A percentile compares a stretch with the other conserved stretches of the same genome.
These are phyloP conservation scores for Huso huso DNA, from an alignment of 2,797 vertebrate species.

Conservation along the genomic window DNA sequence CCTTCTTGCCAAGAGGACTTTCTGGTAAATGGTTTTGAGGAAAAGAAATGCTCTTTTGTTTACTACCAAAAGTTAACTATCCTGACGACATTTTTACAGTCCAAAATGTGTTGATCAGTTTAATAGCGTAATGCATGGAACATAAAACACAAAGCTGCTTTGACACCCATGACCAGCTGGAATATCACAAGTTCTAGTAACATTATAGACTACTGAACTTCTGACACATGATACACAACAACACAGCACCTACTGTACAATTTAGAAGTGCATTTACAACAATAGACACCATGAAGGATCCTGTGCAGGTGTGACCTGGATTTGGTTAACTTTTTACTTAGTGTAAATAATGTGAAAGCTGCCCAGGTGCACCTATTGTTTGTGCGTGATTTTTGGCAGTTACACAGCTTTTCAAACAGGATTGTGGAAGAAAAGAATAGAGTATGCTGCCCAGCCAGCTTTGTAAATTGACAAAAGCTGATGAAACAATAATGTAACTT, in stretches of 20 bases:
- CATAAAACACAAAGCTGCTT: not conserved
- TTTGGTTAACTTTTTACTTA: slow-evolving; percentile 59
- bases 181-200: slow-evolving; percentile 12
- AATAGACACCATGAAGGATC: slow-evolving; percentile 57
- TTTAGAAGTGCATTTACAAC: slow-evolving; percentile 54
- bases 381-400: slow-evolving; percentile 61
- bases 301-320: slow-evolving; percentile 67
- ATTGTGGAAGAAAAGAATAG: slow-evolving; percentile 12
- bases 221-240: slow-evolving; percentile 32
- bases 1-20: no score
- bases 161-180: slow-evolving; percentile 13
- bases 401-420: slow-evolving; percentile 41
- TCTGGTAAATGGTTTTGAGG: no score
- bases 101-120: not conserved
- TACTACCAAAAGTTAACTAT: no score
- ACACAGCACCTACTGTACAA: slow-evolving; percentile 38
- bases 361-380: slow-evolving; percentile 72
- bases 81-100: not conserved
- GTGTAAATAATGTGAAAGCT: slow-evolving; percentile 59
- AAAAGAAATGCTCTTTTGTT: no score
- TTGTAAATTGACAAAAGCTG: slow-evolving; percentile 8
- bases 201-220: slow-evolving; percentile 11
- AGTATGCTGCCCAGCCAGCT: not conserved
- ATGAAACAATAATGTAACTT: slow-evolving; percentile 9
- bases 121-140: not conserved